A percentile compares a stretch with the other conserved stretches of the same genome.
phyloP scores from a whole-genome alignment of 2,113 vertebrate species.

The Eubucco bourcierii region DNA sequence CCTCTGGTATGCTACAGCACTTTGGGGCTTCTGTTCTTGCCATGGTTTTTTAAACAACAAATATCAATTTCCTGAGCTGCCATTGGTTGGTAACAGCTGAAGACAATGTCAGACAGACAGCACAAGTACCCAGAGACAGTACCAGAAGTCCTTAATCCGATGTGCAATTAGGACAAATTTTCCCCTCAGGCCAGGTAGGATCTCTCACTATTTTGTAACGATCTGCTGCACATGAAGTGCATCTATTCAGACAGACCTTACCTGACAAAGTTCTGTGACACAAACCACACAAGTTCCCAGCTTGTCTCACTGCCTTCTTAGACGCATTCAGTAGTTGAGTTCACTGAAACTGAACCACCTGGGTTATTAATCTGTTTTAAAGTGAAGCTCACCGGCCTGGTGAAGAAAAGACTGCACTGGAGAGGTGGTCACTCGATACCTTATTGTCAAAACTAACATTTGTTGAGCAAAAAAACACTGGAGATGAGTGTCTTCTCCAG shows the following conservation, averaged over 20 bases:
- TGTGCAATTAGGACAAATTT: not conserved
- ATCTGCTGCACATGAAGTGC: not conserved
- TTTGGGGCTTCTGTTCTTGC: no score
- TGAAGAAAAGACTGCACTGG: not conserved
- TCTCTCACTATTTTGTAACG: not conserved
- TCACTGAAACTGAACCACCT: not conserved
- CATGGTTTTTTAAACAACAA: not conserved
- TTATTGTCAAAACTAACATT: not conserved
- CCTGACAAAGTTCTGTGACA: not conserved
- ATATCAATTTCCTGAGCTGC: conserved; percentile 2
- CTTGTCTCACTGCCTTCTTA: not conserved
- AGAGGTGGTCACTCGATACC: not conserved
- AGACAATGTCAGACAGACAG: conserved; percentile 19
- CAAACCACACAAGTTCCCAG: not conserved
- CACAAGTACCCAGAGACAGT: not conserved
- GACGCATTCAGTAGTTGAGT: not conserved
- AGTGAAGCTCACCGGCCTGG: not conserved
- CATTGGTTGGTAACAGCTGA: conserved; percentile 1
- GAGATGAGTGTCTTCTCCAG: not conserved
- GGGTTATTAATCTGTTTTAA: not conserved
- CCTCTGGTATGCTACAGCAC: conserved; percentile 1
- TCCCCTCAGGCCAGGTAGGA: not conserved
- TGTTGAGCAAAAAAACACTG: not conserved
- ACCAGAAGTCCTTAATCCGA: conserved; percentile 9
- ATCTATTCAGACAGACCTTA: not conserved